Conservation (phyloP, 2,888 invertebrate genomes). For the Auanema sp. region DNA sequence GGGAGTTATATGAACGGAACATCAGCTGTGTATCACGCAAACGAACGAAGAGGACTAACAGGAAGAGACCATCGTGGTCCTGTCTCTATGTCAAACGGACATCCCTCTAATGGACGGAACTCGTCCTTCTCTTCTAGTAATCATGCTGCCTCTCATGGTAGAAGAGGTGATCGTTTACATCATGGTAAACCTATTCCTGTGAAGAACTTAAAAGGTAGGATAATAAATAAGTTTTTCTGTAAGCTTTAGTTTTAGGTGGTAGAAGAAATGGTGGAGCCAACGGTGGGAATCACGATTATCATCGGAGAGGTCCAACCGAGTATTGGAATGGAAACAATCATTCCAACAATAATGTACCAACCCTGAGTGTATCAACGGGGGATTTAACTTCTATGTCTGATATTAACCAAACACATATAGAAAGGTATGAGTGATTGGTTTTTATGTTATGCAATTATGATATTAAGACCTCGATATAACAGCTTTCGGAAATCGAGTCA, state of each 20-base stretch:
- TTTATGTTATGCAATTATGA: neutral
- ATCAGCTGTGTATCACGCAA: too few species aligned
- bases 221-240: neutral
- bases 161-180: too few species aligned
- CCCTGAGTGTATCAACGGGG: conserved; percentile 2
- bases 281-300: neutral
- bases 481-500: conserved; percentile 15
- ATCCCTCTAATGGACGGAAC: too few species aligned
- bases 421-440: conserved; percentile 5
- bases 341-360: neutral
- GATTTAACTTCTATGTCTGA: conserved; percentile 1
- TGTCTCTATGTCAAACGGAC: too few species aligned
- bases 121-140: too few species aligned
- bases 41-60: too few species aligned
- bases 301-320: neutral
- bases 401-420: neutral
- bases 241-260: neutral
- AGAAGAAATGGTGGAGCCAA: conserved; percentile 5
- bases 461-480: conserved; percentile 19
- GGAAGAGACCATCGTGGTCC: too few species aligned
- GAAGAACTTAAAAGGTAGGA: too few species aligned
- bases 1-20: too few species aligned
- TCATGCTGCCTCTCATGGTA: too few species aligned
- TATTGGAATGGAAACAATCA: conserved; percentile 3
- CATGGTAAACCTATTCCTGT: too few species aligned